Base-by-base conservation (phyloP, 2,113 vertebrate species). In the Rhegmatorhina hoffmannsi region DNA sequence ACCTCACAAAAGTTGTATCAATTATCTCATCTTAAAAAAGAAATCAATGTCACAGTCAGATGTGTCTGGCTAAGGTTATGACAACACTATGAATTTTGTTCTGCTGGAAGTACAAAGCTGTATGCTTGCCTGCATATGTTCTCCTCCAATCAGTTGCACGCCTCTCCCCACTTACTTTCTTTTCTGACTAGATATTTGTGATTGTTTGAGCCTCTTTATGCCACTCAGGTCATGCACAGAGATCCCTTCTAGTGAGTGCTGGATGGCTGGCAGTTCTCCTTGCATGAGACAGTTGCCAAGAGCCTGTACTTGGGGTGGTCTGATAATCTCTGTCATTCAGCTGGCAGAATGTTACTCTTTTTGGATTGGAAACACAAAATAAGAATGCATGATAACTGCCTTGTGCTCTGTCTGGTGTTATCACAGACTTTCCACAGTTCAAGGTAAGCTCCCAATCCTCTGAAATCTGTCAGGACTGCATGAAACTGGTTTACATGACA, bases 181-280 rank as follows among this genome's bases (percentile, higher is more conserved):
- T 88, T 90, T 67, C 64, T 80, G 68, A 26, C 72, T 74, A 77
- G 68, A 78, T 77, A 59, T 26, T 90, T 89, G 62, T 81, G 18
- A 87, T 86, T 92, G 55, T 24, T 77, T 34, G 18, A 92, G 50
- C 60, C 38, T 89, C 52, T 81, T 85, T 58, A 55, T 59, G 76
- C 52, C 79, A 63, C 73, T 67, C 85, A 87, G 75, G 83, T 89
- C 90, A 92, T 10, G 43, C 60, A 92, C 68, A 92, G 60, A 89
- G 76, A 84, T 34, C 34, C 44, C 56, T 89, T 91, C 43, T 81
- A 81, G 44, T 63, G 36, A 47, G 21, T 13, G 56, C 60, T 87
- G 77, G 47, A 13, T 40, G 60, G 64, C 0, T 90, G 92, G 89
- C 91, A 92, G 58, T 1, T 84, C 43, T 84, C 56, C 60, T 81